Percentiles rank a stretch among this genome's conserved stretches.
Conservation (phyloP, 92 coral and sea anemone genomes). For the Blastomussa wellsi region DNA sequence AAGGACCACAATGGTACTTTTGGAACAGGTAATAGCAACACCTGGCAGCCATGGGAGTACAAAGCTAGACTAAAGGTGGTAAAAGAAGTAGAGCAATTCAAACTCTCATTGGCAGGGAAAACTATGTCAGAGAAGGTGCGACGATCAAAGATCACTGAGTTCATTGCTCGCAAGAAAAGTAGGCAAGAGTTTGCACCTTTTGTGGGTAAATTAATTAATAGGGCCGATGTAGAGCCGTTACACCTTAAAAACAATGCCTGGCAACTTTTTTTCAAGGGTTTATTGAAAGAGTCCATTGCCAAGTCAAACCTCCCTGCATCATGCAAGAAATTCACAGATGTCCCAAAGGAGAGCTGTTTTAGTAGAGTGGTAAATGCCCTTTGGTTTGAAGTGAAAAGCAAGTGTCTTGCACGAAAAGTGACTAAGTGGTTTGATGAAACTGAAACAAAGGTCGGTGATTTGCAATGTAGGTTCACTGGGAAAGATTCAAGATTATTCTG, state of each 20-base stretch:
- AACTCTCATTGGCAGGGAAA: slow-evolving; percentile 24
- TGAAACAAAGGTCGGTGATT: slow-evolving; percentile 48
- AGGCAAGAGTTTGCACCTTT: no score
- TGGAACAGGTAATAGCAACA: slow-evolving; percentile 42
- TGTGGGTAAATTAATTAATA: no score
- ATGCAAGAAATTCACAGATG: slow-evolving; percentile 57
- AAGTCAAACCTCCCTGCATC: slow-evolving; percentile 56
- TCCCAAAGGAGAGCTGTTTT: slow-evolving; percentile 53
- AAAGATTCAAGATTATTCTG: slow-evolving; percentile 55
- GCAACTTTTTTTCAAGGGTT: slow-evolving; percentile 60
- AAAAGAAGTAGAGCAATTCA: slow-evolving; percentile 43
- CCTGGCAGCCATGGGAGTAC: slow-evolving; percentile 67
- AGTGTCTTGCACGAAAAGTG: slow-evolving; percentile 41
- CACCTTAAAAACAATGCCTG: slow-evolving; percentile 64
- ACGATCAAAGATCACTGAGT: slow-evolving; percentile 62
- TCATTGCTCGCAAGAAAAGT: slow-evolving; percentile 66
- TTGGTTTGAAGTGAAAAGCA: slow-evolving; percentile 44
- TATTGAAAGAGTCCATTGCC: slow-evolving; percentile 67
- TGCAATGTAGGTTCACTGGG: slow-evolving; percentile 65
- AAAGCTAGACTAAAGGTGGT: slow-evolving; percentile 43
- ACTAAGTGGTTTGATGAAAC: slow-evolving; percentile 58
- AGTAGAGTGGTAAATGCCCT: slow-evolving; percentile 48
- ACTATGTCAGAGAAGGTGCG: slow-evolving; percentile 26
- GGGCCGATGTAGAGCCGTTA: no score
- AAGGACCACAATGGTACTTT: slow-evolving; percentile 65